These are phyloP conservation scores for Dilophus febrilis DNA, from an alignment of 2,888 invertebrate genomes.

Conservation along the genomic window DNA sequence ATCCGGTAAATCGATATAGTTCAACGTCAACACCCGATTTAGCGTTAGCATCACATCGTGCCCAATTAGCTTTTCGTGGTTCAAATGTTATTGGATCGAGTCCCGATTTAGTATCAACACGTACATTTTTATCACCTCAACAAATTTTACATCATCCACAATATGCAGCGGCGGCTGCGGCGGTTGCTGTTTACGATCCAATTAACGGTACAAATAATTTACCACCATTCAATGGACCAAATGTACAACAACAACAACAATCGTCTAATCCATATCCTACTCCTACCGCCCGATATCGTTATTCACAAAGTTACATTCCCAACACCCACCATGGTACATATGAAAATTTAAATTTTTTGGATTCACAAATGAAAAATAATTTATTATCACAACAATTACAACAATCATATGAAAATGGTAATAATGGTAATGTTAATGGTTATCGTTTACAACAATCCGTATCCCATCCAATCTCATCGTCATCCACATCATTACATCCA, in stretches of 20 bases:
- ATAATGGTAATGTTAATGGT: too few relatives aligned
- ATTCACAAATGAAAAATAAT: conserved; percentile 38
- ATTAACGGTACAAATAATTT: too few relatives aligned
- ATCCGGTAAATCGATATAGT: conserved; percentile 57
- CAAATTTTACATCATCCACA: background rate
- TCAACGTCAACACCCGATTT: conserved; percentile 75
- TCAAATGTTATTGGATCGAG: conserved; percentile 56
- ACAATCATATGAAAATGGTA: conserved; percentile 34
- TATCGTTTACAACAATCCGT: too few relatives aligned
- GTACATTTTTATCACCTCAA: conserved; percentile 36
- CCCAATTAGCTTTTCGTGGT: conserved; percentile 23
- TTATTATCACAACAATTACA: conserved; percentile 41
- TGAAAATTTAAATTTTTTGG: conserved; percentile 47
- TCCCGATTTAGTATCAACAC: conserved; percentile 59
- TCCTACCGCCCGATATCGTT: conserved; percentile 14
- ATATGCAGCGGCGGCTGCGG: background rate
- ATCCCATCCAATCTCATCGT: background rate
- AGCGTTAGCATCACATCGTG: conserved; percentile 50
- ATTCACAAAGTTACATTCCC: conserved; percentile 30
- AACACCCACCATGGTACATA: conserved; percentile 60
- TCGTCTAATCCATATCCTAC: conserved; percentile 1
- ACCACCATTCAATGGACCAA: background rate
- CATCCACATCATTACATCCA: conserved; percentile 11
- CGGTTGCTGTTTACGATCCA: too few relatives aligned
- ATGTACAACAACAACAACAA: conserved; percentile 4